Percentiles rank a stretch among this genome's conserved stretches.
phyloP scores from a whole-genome alignment of 2,888 invertebrate genomes.

The Drosophila engyochracea region DNA sequence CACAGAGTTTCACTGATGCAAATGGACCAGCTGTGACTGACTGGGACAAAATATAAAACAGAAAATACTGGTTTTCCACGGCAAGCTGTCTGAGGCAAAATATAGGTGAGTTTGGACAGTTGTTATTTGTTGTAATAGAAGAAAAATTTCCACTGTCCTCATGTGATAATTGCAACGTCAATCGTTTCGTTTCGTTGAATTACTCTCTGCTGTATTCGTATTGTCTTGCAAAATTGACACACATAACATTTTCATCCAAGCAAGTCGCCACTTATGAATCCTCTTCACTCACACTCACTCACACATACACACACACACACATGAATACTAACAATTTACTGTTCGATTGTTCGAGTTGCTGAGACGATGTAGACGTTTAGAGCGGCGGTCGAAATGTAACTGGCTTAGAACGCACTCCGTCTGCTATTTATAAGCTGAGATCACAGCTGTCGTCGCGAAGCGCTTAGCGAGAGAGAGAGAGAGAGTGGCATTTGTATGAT shows the following conservation, averaged over 20 bases:
- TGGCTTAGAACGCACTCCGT: slow-evolving; percentile 66
- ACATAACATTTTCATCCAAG: slow-evolving; percentile 59
- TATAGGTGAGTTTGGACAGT: slow-evolving; percentile 51
- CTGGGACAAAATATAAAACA: slow-evolving; percentile 27
- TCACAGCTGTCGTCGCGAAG: slow-evolving; percentile 14
- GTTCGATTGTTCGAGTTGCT: slow-evolving; percentile 28
- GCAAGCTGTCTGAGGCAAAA: slow-evolving; percentile 33
- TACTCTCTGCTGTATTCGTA: slow-evolving; percentile 20
- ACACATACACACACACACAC: slow-evolving; percentile 30
- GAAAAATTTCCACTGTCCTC: slow-evolving; percentile 72
- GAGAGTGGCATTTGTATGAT: slow-evolving; percentile 20
- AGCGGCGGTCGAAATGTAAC: slow-evolving; percentile 76
- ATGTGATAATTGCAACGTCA: slow-evolving; percentile 63
- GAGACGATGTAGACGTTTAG: slow-evolving; percentile 50
- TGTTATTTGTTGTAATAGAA: slow-evolving; percentile 23
- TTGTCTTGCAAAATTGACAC: slow-evolving; percentile 65
- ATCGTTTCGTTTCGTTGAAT: slow-evolving; percentile 44
- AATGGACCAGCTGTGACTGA: slow-evolving; percentile 55
- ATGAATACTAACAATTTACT: slow-evolving; percentile 53
- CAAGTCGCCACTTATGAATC: slow-evolving; percentile 46
- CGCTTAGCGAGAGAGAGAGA: background rate
- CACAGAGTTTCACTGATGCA: slow-evolving; percentile 55
- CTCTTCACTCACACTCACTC: slow-evolving; percentile 12
- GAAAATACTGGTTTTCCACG: slow-evolving; percentile 71
- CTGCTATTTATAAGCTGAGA: slow-evolving; percentile 81